phyloP scores from a whole-genome alignment of 2,888 invertebrate species.

The Aromia moschata region DNA sequence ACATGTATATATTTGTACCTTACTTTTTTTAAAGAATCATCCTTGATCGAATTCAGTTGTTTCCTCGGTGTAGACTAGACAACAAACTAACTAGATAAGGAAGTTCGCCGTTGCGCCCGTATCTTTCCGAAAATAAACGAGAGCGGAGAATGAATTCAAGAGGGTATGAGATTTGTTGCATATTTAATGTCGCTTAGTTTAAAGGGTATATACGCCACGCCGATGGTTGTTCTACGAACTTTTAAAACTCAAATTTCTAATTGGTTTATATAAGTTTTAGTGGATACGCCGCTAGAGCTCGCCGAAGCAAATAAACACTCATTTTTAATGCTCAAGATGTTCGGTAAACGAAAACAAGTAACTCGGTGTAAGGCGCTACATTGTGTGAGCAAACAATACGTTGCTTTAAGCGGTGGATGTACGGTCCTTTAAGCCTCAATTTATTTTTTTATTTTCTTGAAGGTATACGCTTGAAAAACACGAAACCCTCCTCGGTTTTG shows the following conservation, averaged over 20 bases:
- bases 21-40: no score
- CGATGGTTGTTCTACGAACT: neutral
- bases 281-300: neutral
- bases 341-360: neutral
- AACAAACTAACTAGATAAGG: no score
- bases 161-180: neutral
- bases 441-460: no score
- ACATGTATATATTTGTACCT: no score
- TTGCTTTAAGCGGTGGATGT: no score
- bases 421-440: no score
- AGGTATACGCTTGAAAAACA: no score
- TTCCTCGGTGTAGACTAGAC: no score
- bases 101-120: no score
- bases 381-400: no score
- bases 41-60: no score
- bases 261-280: neutral
- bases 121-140: neutral
- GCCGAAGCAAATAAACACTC: neutral
- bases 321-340: neutral
- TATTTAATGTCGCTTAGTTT: neutral
- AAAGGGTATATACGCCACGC: neutral
- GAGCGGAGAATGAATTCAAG: neutral
- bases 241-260: neutral
- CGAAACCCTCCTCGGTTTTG: no score
- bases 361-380: neutral